A percentile compares a stretch with the other conserved stretches of the same genome.
Conservation (phyloP, 2,888 invertebrate species). For the Bibio marci region DNA sequence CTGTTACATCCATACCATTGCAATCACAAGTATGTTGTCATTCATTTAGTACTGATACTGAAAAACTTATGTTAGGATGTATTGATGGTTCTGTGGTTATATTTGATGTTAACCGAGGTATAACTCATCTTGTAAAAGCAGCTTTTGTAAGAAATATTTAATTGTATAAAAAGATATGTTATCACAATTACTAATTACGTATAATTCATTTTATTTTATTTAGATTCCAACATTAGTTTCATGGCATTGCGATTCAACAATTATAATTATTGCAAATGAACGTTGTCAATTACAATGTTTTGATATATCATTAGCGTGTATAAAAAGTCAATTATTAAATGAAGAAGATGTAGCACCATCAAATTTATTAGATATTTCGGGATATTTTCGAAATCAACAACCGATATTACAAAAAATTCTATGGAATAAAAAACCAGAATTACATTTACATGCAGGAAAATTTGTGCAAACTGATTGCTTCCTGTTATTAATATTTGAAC, state of each 20-base stretch:
- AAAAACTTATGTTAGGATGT: constrained; percentile 62
- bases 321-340: constrained; percentile 46
- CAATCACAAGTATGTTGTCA: constrained; percentile 52
- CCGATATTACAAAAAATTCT: constrained; percentile 30
- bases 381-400: constrained; percentile 28
- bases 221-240: constrained; percentile 46
- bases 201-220: constrained; percentile 8
- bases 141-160: constrained; percentile 48
- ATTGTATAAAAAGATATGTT: constrained; percentile 1
- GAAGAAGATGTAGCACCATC: constrained; percentile 42
- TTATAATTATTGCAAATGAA: constrained; percentile 50
- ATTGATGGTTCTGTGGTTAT: constrained; percentile 71
- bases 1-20: constrained; percentile 48
- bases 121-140: constrained; percentile 57
- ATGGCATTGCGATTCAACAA: constrained; percentile 55
- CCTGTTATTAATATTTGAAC: constrained; percentile 40
- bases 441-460: constrained; percentile 17
- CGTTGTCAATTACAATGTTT: constrained; percentile 58
- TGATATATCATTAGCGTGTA: constrained; percentile 49
- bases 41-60: constrained; percentile 50
- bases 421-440: constrained; percentile 39
- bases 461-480: constrained; percentile 34
- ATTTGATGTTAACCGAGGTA: constrained; percentile 55
- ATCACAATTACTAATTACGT: constrained; percentile 2
- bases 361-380: constrained; percentile 44